Percentiles rank a stretch among this genome's conserved stretches.
Evolutionary conservation across 2,888 invertebrate species (phyloP).

Genomic region (Tiliacea aurago): DNA sequence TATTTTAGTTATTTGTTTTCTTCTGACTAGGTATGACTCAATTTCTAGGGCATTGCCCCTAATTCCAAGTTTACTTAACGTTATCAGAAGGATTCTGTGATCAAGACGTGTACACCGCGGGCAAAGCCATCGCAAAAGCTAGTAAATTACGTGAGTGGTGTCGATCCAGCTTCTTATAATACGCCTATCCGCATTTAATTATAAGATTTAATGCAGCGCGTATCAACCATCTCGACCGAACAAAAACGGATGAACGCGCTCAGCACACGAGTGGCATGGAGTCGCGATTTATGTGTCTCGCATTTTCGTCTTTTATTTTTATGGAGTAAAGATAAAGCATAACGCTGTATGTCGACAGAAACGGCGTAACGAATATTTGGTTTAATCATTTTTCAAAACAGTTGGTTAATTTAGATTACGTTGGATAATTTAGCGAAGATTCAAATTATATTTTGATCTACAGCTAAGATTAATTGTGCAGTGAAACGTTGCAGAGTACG

Average conservation of each 20-base stretch:
- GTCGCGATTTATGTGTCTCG: slow-evolving; percentile 46
- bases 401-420: neutral
- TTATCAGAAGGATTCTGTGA: no score
- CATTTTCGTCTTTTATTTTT: slow-evolving; percentile 40
- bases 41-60: no score
- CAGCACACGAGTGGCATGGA: slow-evolving; percentile 60
- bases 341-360: slow-evolving; percentile 13
- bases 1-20: no score
- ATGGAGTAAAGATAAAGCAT: slow-evolving; percentile 25
- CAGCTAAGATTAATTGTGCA: neutral
- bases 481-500: neutral
- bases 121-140: slow-evolving; percentile 29
- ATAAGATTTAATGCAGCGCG: slow-evolving; percentile 79
- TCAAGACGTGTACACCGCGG: neutral
- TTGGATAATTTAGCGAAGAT: neutral
- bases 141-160: slow-evolving; percentile 44
- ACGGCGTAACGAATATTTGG: slow-evolving; percentile 9
- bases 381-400: slow-evolving; percentile 23
- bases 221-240: slow-evolving; percentile 73
- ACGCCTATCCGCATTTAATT: slow-evolving; percentile 79
- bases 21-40: no score
- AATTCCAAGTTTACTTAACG: no score
- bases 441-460: neutral
- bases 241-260: slow-evolving; percentile 72
- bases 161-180: slow-evolving; percentile 65